phyloP scores from a whole-genome alignment of 2,113 vertebrate genomes.

The Eretmochelys imbricata region DNA sequence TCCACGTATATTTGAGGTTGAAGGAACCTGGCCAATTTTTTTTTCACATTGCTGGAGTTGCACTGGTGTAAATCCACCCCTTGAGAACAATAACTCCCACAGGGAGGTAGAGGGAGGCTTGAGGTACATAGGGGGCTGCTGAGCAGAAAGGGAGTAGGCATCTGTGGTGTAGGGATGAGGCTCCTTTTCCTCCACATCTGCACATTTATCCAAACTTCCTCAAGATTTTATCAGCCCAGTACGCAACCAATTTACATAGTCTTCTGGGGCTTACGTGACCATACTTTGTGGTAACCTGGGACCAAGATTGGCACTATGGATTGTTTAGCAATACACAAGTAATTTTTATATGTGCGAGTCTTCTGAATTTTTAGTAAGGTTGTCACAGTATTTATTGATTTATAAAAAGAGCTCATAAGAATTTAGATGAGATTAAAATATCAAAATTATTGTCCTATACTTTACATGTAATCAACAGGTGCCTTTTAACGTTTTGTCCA shows the following conservation, averaged over 20 bases:
- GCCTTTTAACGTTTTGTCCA: not conserved
- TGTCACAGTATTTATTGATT: not conserved
- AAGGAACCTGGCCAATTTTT: not conserved
- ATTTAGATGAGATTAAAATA: not conserved
- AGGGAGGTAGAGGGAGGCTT: not conserved
- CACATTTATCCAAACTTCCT: not conserved
- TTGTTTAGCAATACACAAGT: not conserved
- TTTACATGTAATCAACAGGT: not conserved
- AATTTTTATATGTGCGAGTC: not conserved
- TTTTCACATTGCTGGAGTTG: not conserved
- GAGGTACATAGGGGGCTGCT: not conserved
- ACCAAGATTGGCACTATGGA: not conserved
- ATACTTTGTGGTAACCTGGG: not conserved
- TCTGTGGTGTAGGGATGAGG: not conserved
- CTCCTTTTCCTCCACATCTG: not conserved
- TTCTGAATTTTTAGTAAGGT: not conserved
- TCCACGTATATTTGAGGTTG: not conserved
- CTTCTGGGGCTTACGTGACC: not conserved
- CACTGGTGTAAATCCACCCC: not conserved
- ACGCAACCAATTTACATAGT: not conserved
- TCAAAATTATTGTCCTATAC: not conserved
- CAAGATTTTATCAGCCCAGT: not conserved
- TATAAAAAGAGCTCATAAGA: not conserved
- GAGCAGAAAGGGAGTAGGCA: fast-evolving
- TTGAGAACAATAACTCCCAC: not conserved